Evolutionary conservation across 1,140 invertebrate genomes (phyloP), one percentile per base, ranked within the genome.

Genomic region (Thaumatotibia leucotreta): DNA sequence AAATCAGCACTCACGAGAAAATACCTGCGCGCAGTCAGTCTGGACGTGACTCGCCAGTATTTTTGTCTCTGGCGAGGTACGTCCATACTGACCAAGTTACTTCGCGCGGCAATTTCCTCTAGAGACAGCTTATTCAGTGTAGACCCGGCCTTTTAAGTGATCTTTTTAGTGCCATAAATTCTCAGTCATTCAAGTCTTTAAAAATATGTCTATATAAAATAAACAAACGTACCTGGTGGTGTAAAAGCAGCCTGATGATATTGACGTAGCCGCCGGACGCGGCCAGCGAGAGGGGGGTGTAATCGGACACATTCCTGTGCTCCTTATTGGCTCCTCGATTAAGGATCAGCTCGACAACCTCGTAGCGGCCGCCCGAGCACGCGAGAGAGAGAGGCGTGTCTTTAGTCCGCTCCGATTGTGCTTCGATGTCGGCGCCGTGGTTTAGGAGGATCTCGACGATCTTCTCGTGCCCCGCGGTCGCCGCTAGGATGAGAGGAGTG

Each of bases 191-290:
- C 10, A 10, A 33, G 5, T 10, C 10, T 33, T 9, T 29, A 6
- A 4, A 6, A 29, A 2, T 29, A 6, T 29, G 2, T 29, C 2
- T 29, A 29, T 29, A 2, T 29, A 29, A 29, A 4, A 33, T 1
- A 33, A 33, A 2, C 14, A 62, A 23, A 67, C 17, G 14, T 54
- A 89, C 87, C 90, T 95, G 93, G 81, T 96, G 94, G 73, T 94
- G 95, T 11, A 99, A 92, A 35, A 99, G 91, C 49, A 99, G 93
- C 80, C 99, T 97, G 72, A 99, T 99, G 76, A 99, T 99, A 86
- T 99, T 99, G 49, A 99, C 98, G 91, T 99, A 99, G 27, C 98
- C 99, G 27, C 98, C 98, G 27, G 98, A 99, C 22, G 98, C 98
- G 50, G 99, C 99, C 66, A 99, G 92, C 83, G 97, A 99, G 2